These are phyloP conservation scores for Muraenolepis orangiensis DNA, from an alignment of 2,797 vertebrate species.

Conservation along the genomic window DNA sequence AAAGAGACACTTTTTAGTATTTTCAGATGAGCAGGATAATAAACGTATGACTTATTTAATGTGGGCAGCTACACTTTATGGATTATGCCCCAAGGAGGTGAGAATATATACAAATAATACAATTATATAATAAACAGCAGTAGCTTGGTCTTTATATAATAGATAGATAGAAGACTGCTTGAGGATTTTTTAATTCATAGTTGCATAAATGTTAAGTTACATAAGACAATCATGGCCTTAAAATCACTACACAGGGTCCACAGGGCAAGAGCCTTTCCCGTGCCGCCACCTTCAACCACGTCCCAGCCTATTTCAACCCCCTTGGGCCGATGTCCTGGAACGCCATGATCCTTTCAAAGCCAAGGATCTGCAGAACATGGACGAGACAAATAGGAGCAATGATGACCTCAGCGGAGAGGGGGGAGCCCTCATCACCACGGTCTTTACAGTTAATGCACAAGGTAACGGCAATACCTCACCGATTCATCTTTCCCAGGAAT, in stretches of 20 bases:
- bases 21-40: not conserved
- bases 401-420: slow-evolving; percentile 11
- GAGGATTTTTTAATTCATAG: not conserved
- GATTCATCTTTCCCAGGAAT: slow-evolving; percentile 1
- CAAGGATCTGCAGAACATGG: slow-evolving; percentile 10
- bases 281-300: not conserved
- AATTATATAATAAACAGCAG: too few relatives aligned
- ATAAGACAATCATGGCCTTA: not conserved
- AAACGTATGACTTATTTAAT: not conserved
- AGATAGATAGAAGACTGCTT: not conserved
- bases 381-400: slow-evolving; percentile 5
- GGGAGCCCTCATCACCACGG: slow-evolving; percentile 5
- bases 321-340: not conserved
- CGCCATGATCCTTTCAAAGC: not conserved
- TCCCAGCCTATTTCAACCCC: slow-evolving; percentile 1
- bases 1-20: not conserved
- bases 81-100: slow-evolving; percentile 4
- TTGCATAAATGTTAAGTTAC: too few relatives aligned
- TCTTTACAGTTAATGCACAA: slow-evolving; percentile 5
- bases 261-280: not conserved
- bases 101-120: not conserved
- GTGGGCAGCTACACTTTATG: slow-evolving; percentile 5
- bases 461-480: slow-evolving; percentile 10
- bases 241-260: not conserved
- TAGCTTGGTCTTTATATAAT: not conserved